These are phyloP conservation scores for Pachyuromys duprasi DNA, from an alignment of 2,797 vertebrate genomes.

Conservation along the genomic window DNA sequence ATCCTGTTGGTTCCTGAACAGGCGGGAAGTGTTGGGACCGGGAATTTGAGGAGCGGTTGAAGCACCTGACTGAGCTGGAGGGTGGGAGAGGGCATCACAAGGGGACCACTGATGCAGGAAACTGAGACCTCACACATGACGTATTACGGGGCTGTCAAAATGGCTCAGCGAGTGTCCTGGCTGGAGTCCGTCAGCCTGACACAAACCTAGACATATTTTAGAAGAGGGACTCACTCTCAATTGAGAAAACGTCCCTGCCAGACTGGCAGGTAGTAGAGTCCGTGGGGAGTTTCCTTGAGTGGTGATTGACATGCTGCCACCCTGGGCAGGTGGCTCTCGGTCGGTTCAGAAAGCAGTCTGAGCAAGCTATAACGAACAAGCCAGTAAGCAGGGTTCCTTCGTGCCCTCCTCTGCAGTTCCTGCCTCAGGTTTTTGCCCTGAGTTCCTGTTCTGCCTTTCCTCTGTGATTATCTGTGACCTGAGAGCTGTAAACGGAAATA, in stretches of 20 bases:
- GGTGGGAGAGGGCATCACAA: background rate
- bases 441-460: background rate
- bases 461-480: background rate
- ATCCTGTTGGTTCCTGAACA: background rate
- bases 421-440: background rate
- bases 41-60: background rate
- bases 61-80: rapidly evolving
- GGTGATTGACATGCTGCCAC: background rate
- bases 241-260: background rate
- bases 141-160: background rate
- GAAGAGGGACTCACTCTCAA: background rate
- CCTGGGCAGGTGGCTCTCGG: no score
- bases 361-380: background rate
- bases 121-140: background rate
- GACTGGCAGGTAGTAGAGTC: background rate
- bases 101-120: background rate
- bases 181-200: background rate
- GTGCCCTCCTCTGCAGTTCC: background rate
- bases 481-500: background rate
- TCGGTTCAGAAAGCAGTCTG: background rate
- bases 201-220: background rate
- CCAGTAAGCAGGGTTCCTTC: background rate
- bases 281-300: background rate
- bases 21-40: no score
- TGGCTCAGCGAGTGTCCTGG: background rate